Evolutionary conservation across 2,888 invertebrate genomes (phyloP).

Genomic region (Mycogona germanica): DNA sequence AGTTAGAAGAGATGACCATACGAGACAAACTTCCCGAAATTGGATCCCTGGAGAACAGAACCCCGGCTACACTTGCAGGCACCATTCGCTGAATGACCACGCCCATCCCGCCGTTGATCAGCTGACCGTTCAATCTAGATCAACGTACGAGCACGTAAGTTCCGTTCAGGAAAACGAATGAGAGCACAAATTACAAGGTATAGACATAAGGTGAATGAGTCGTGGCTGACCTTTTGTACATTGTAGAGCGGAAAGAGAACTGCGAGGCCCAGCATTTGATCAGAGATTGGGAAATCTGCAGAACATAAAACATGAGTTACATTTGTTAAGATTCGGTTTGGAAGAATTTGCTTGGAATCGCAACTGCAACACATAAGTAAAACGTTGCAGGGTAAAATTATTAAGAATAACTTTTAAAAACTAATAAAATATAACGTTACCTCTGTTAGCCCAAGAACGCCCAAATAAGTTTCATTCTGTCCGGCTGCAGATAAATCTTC

Average conservation of each 20-base stretch:
- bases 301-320: not conserved
- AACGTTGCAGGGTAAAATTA: too few relatives aligned
- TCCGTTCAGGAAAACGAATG: not conserved
- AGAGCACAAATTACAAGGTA: too few relatives aligned
- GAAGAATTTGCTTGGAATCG: too few relatives aligned
- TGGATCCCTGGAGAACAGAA: conserved; percentile 69
- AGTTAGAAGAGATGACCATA: conserved; percentile 62
- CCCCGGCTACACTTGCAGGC: conserved; percentile 51
- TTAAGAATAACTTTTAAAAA: too few relatives aligned
- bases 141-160: conserved; percentile 6
- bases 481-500: conserved; percentile 69
- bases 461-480: conserved; percentile 66
- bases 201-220: too few relatives aligned
- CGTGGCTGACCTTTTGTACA: conserved; percentile 71
- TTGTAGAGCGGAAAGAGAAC: conserved; percentile 58
- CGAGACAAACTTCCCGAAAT: conserved; percentile 51
- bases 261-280: conserved; percentile 71
- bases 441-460: conserved; percentile 41
- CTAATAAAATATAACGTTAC: too few relatives aligned
- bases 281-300: conserved; percentile 40
- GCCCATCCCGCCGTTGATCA: conserved; percentile 53
- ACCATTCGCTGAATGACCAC: conserved; percentile 71
- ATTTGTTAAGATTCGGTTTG: too few relatives aligned
- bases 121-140: conserved; percentile 56
- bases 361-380: too few relatives aligned